Base-by-base conservation (phyloP, 2,888 invertebrate species). In the Listrodromus nycthemerus region DNA sequence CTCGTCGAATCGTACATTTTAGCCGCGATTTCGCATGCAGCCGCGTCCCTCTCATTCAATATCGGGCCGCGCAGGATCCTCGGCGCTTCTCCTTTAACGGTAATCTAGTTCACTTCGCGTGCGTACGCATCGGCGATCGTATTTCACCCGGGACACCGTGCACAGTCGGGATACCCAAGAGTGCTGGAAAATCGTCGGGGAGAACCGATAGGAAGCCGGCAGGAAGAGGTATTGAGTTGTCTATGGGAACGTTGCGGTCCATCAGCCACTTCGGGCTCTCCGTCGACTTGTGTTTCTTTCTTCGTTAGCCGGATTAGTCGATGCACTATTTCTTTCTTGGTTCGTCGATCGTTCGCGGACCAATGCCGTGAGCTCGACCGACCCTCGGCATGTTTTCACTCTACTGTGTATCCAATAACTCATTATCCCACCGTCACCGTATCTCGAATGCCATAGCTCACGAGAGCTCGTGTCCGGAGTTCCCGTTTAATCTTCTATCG, bases 191-290 rank as follows among this genome's bases (percentile, higher is more conserved):
- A 61, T 37, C 58, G 33, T 37, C 27, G 76, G 33, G 48, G 66
- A 30, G 50, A 65, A 13, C 71, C 63, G 48, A 41, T 74, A 77
- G 76, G 69, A 83, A 83, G 80, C 82, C 70, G 71, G 27, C 75
- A 75, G 41, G 74, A 70, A 78, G 41, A 74, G 71, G 77, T 83
- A 80, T 81, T 83, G 82, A 87, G 76, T 86, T 84, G 85, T 86
- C 84, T 83, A 83, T 88, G 88, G 80, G 87, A 87, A 88, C 86
- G 87, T 88, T 80, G 83, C 86, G 88, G 87, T 87, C 86, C 87
- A 86, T 88, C 87, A 87, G 69, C 85, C 82, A 13, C 74, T 55
- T 66, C 63, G 73, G 76, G 24, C 16, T 66, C 80, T 81, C 52
- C 69, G 10, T 45, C 48, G 52, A 50, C 37, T 30, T 52, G 33